These are phyloP conservation scores for Paramuricea clavata DNA, from an alignment of 92 coral and sea anemone genomes.

Conservation along the genomic window DNA sequence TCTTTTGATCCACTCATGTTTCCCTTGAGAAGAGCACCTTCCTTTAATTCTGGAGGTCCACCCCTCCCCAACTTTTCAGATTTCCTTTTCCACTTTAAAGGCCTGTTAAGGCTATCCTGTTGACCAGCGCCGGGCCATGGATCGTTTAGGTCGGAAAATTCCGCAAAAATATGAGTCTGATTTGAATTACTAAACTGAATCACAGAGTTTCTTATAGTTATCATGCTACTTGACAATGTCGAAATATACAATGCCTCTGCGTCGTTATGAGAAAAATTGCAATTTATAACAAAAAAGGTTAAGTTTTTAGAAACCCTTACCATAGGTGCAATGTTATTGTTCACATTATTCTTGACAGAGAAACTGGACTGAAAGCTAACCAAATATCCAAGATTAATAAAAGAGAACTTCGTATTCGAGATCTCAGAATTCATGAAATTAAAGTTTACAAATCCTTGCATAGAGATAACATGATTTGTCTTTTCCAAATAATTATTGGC, in stretches of 20 bases:
- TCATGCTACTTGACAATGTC: not conserved
- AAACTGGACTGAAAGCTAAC: not conserved
- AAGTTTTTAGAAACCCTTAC: not conserved
- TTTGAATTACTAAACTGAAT: not conserved
- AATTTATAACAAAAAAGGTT: not conserved
- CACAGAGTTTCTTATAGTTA: not conserved
- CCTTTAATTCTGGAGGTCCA: not conserved
- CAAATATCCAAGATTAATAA: not conserved
- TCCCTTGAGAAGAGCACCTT: not conserved
- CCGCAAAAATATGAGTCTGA: not conserved
- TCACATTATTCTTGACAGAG: not conserved
- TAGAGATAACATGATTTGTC: not conserved
- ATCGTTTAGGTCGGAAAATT: not conserved
- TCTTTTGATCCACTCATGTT: not conserved
- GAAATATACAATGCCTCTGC: not conserved
- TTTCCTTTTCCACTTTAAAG: too few species aligned
- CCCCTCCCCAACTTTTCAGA: not conserved
- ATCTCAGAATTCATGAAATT: constrained; percentile 12
- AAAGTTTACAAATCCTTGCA: not conserved
- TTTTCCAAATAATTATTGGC: not conserved
- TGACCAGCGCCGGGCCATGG: not conserved
- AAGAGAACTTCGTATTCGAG: not conserved
- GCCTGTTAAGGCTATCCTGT: too few species aligned
- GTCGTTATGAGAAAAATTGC: not conserved
- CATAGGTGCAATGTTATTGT: not conserved